Evolutionary conservation across 2,797 vertebrate species (phyloP), one percentile per base, ranked within the genome.

Genomic region (Phyllotis vaccarum): DNA sequence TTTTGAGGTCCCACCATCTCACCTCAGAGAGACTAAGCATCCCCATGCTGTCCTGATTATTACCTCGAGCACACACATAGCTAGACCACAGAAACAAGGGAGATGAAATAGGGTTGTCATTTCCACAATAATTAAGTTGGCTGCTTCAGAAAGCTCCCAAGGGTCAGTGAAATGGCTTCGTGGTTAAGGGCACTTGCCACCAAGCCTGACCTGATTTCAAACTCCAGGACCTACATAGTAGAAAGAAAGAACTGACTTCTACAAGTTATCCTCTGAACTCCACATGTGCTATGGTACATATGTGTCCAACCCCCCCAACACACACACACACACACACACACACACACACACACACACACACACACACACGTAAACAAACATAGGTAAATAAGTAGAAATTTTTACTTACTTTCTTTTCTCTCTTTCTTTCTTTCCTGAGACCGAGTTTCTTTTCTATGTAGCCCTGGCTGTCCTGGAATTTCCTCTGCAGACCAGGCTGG

Each of bases 81-180:
- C 49, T 85, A 89, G 93, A 52, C 78, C 83, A 80, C 5, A 76
- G 74, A 89, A 72, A 14, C n/a, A 62, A 34, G 43, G 19, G 60
- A 62, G 81, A 89, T 29, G 74, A 64, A 95, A 89, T n/a, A 22
- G 21, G 22, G 34, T 60, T 91, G 66, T 89, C 80, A 79, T 91
- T 86, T 89, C 24, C 68, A 46, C 34, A 60, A 81, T 68, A 93
- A 76, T 54, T 49, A 81, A 93, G 19, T 94, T 86, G 52, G 79
- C 24, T 74, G 31, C 31, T 94, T 78, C 22, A 62, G 81, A 78
- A 92, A 72, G n/a, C 17, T 82, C 79, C 72, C 74, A 58, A 34
- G 81, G 40, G 81, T 29, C 56, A 58, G 16, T 58, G 56, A 58
- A 19, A 58, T 16, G 56, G 5, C 56, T 58, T 10, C 21, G 40